Evolutionary conservation across 1,140 invertebrate species (phyloP), one percentile per base, ranked within the genome.

Genomic region (Ips nitidus): DNA sequence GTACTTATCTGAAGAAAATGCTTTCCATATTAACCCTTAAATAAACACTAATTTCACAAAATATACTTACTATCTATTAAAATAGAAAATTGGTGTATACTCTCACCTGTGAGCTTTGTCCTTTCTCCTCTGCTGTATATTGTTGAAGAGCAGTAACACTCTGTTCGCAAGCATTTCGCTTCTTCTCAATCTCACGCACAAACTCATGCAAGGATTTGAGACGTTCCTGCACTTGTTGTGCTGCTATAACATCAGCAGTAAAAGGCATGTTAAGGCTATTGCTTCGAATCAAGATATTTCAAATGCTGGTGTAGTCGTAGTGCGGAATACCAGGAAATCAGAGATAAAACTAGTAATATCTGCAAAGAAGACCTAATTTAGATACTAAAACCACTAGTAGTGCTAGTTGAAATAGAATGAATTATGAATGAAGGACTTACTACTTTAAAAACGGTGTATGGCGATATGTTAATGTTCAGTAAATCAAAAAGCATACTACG

Each of bases 141-240:
- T 93, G 90, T 8, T 89, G 81, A 67, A 96, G 89, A 69, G 89
- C 89, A 41, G 88, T 88, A 60, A 95, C 85, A 68, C 91, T 93
- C 45, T 88, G 86, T 75, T 95, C 93, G 73, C 90, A 92, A 50
- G 89, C 83, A 42, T 83, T 83, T 52, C 93, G 84, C 74, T 94
- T 91, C 71, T 87, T 86, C 80, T 96, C 90, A 73, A 95, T 89
- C 61, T 95, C 89, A 78, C 90, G 89, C 42, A 94, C 86, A 4
- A 93, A 80, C 56, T 87, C 85, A 74, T 92, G 89, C 3, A 95
- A 82, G 42, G 89, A 87, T 77, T 92, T 90, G 7, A 95, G 79
- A 42, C 91, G 85, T 75, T 96, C 94, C 87, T 94, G 88, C 56
- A 91, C 89, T 84, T 91, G 91, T 74, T 89, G 87, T 1, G 90